Evolutionary conservation across 2,113 vertebrate species (phyloP).

Genomic region (Onychostruthus taczanowskii): DNA sequence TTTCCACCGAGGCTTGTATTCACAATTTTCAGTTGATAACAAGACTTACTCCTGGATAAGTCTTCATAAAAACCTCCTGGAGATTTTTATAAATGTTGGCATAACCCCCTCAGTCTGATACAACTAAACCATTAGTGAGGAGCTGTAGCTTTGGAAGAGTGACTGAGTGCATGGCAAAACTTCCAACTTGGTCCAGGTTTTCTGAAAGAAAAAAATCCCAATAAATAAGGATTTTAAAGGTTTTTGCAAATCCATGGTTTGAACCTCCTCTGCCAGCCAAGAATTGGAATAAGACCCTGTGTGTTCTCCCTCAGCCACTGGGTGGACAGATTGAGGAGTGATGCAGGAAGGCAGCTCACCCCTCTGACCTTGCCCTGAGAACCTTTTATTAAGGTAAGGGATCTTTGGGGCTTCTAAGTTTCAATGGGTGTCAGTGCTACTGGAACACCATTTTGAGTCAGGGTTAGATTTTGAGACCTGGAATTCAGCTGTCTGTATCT

Average conservation of each 20-base stretch:
- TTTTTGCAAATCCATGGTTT: background rate
- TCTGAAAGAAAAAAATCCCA: background rate
- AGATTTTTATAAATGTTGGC: slow-evolving; percentile 14
- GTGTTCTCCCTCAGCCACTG: rapidly evolving
- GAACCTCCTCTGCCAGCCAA: background rate
- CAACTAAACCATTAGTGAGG: background rate
- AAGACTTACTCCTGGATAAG: background rate
- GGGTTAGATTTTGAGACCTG: background rate
- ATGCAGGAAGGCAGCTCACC: background rate
- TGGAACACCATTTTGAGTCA: background rate
- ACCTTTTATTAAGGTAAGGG: background rate
- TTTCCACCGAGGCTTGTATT: background rate
- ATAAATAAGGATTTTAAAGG: background rate
- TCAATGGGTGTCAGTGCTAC: background rate
- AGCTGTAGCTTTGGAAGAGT: background rate
- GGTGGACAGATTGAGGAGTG: background rate
- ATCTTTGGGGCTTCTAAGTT: background rate
- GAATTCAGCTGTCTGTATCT: background rate
- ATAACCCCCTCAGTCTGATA: background rate
- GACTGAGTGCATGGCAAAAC: background rate
- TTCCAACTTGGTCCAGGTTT: background rate
- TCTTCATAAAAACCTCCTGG: no score
- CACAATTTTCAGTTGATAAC: background rate
- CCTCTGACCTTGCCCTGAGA: background rate
- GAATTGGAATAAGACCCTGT: background rate